Conservation (phyloP, 2,797 vertebrate genomes). For the Xiphorhynchus erythropygius region DNA sequence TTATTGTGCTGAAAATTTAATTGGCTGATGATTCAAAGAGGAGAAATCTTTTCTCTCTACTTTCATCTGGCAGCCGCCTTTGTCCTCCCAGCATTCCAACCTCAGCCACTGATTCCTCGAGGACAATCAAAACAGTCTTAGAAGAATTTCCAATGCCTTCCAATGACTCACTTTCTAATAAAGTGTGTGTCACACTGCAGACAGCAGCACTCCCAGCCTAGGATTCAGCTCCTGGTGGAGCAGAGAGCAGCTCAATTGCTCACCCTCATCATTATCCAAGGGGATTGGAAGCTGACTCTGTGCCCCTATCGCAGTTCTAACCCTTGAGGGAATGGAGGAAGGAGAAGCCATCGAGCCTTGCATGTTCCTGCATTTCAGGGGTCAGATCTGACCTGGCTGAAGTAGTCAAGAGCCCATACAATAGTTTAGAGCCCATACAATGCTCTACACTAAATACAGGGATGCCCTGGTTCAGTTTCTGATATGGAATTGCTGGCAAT, state of each 20-base stretch:
- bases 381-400: neutral
- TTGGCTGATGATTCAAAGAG: slow-evolving; percentile 24
- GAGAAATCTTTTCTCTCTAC: neutral
- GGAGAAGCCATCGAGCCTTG: fast-evolving
- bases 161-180: neutral
- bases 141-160: neutral
- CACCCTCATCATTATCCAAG: neutral
- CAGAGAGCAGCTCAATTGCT: neutral
- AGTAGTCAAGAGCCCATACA: fast-evolving
- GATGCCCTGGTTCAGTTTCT: neutral
- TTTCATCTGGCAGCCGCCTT: neutral
- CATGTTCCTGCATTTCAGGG: fast-evolving
- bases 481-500: fast-evolving
- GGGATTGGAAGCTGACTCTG: neutral
- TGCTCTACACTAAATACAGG: fast-evolving
- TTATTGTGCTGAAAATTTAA: slow-evolving; percentile 19
- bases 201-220: neutral
- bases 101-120: slow-evolving; percentile 16
- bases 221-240: neutral
- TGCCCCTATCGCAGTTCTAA: fast-evolving
- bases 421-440: fast-evolving
- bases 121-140: neutral
- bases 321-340: neutral
- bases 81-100: neutral
- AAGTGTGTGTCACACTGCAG: neutral